Conservation (phyloP, 1,140 invertebrate species). For the Neodiprion fabricii region DNA sequence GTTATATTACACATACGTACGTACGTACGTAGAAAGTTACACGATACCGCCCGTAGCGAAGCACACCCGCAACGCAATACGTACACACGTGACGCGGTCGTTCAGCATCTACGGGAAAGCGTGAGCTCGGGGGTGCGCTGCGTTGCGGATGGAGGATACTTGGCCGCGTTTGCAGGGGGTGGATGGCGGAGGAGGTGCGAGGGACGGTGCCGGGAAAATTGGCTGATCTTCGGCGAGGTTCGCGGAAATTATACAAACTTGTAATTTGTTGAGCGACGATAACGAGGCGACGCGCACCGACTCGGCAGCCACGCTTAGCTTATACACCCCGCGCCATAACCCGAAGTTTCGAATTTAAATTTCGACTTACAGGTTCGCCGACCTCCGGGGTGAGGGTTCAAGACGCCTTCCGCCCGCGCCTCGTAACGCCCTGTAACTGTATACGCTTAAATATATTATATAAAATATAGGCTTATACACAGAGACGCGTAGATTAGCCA, state of each 20-base stretch:
- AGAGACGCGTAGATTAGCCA: neutral
- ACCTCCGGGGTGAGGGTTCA: too few species aligned
- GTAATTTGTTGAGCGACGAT: neutral
- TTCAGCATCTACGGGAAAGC: neutral
- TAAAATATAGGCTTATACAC: too few species aligned
- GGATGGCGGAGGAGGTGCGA: neutral
- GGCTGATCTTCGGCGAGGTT: neutral
- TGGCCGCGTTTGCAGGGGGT: too few species aligned
- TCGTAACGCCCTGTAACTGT: too few species aligned
- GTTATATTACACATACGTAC: too few species aligned
- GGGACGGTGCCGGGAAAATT: neutral
- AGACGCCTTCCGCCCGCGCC: too few species aligned
- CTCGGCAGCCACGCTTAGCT: neutral
- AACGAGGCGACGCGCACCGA: neutral
- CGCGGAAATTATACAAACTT: constrained; percentile 2
- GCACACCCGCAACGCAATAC: too few species aligned
- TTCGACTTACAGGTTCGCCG: neutral
- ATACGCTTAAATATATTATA: too few species aligned
- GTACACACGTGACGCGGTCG: neutral
- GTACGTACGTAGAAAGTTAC: too few species aligned
- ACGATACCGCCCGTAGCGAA: too few species aligned
- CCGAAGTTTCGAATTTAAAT: neutral
- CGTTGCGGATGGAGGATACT: too few species aligned
- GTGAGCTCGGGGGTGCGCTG: too few species aligned
- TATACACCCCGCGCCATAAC: neutral